Evolutionary conservation across 2,797 vertebrate species (phyloP).

Genomic region (Ficedula albicollis): DNA sequence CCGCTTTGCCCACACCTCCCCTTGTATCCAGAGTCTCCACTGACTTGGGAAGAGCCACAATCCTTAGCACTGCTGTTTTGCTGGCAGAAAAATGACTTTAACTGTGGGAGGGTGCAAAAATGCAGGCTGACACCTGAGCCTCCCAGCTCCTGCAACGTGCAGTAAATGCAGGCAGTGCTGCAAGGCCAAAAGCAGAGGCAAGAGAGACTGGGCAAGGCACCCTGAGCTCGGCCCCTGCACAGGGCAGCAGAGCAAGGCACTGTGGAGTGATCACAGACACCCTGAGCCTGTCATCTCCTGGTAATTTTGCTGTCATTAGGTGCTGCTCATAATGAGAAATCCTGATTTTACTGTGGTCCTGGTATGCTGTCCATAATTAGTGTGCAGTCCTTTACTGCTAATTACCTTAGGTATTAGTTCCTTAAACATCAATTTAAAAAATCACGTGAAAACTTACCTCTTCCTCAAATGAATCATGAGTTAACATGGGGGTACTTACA

Average conservation of each 20-base stretch:
- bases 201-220: background rate
- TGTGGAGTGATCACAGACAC: background rate
- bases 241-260: background rate
- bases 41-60: background rate
- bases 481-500: conserved; percentile 25
- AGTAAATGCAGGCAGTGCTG: background rate
- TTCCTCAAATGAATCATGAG: conserved; percentile 20
- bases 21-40: background rate
- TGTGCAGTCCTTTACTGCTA: background rate
- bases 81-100: background rate
- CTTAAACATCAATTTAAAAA: conserved; percentile 51
- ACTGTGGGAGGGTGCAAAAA: background rate
- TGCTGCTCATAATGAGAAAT: conserved; percentile 29
- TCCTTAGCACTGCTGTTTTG: background rate
- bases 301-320: conserved; percentile 31
- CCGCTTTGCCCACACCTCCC: background rate
- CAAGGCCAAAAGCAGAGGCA: background rate
- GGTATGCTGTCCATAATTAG: conserved; percentile 49
- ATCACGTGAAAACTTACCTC: conserved; percentile 39
- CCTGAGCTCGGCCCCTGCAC: background rate
- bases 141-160: background rate
- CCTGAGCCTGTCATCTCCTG: background rate
- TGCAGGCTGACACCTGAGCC: background rate
- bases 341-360: conserved; percentile 3
- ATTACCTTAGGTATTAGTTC: conserved; percentile 52